phyloP scores from a whole-genome alignment of 2,113 vertebrate species.

The Hyperopisus bebe region DNA sequence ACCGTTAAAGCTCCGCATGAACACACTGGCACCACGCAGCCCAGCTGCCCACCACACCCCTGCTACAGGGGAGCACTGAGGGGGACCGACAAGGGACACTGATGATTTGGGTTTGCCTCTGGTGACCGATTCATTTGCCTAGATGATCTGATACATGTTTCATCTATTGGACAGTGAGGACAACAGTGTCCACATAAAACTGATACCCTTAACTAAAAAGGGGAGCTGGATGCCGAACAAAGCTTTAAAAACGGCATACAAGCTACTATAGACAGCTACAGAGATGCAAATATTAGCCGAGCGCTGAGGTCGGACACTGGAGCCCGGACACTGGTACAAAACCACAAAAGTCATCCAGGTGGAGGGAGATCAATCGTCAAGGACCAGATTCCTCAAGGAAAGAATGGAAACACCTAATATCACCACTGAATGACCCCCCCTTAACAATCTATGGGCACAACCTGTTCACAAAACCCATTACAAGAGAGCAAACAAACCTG shows the following conservation, averaged over 20 bases:
- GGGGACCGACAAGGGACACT: not conserved
- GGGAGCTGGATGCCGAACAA: not conserved
- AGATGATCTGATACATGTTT: not conserved
- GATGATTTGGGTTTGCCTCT: not conserved
- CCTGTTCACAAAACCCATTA: not conserved
- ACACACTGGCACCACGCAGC: not conserved
- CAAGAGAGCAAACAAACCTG: not conserved
- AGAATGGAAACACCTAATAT: not conserved
- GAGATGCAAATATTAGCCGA: not conserved
- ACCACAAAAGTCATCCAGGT: slow-evolving; percentile 30
- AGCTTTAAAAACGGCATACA: not conserved
- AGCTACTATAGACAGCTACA: slow-evolving; percentile 1
- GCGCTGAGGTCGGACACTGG: not conserved
- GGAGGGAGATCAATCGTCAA: not conserved
- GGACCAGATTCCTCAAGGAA: not conserved
- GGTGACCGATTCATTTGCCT: not conserved
- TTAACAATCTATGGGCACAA: not conserved
- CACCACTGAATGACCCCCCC: slow-evolving; percentile 9
- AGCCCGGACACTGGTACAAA: slow-evolving; percentile 23
- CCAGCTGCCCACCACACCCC: not conserved
- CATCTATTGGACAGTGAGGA: not conserved
- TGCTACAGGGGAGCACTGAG: slow-evolving; percentile 16
- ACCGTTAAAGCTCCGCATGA: not conserved
- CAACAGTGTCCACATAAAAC: not conserved
- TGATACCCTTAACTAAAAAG: not conserved